Evolutionary conservation across 2,888 invertebrate species (phyloP).

Genomic region (Himalopsyche anomala): DNA sequence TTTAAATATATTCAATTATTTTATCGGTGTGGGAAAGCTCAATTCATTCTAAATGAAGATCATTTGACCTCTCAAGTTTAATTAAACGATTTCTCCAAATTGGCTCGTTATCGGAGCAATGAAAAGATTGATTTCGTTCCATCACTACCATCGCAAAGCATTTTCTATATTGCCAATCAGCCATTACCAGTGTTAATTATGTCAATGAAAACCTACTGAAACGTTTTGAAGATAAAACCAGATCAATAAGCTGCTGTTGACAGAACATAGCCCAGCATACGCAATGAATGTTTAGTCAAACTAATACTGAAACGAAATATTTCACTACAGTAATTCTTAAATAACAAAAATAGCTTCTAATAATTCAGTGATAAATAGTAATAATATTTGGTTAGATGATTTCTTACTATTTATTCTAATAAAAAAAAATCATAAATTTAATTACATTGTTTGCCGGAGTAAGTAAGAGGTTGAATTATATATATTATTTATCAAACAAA

Average conservation of each 20-base stretch:
- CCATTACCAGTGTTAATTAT: conserved; percentile 4
- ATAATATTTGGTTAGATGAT: too few species aligned
- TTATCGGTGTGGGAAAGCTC: neutral
- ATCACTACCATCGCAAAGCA: neutral
- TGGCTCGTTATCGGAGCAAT: neutral
- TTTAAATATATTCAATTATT: neutral
- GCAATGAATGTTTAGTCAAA: too few species aligned
- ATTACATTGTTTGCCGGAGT: too few species aligned
- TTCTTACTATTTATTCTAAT: too few species aligned
- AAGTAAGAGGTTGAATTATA: too few species aligned
- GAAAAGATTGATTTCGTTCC: conserved; percentile 6
- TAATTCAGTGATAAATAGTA: too few species aligned
- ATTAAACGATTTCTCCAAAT: conserved; percentile 22
- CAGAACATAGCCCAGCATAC: too few species aligned
- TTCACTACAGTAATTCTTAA: too few species aligned
- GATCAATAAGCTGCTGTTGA: neutral
- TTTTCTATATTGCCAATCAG: conserved; percentile 37
- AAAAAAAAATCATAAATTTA: too few species aligned
- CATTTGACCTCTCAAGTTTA: conserved; percentile 12
- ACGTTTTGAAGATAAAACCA: neutral
- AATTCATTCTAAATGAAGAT: neutral
- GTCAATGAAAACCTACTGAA: conserved; percentile 6
- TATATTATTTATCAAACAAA: too few species aligned
- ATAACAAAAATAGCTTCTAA: too few species aligned
- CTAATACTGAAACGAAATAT: too few species aligned